Conservation (phyloP, 2,888 invertebrate genomes). For the Ectemnius continuus region DNA sequence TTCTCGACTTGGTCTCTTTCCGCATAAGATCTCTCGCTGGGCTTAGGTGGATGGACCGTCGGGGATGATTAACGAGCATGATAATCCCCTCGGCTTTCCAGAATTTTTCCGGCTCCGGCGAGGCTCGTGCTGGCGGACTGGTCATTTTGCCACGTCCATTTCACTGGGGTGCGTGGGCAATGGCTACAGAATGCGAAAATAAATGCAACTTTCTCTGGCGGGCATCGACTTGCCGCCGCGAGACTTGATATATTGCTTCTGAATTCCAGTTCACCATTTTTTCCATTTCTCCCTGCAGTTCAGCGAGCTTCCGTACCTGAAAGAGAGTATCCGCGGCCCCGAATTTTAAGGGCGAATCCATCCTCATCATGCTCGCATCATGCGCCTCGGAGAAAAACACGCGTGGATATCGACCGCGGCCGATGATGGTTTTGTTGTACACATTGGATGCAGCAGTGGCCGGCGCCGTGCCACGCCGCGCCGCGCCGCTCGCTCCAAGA, state of each 20-base stretch:
- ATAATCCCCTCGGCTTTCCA: conserved; percentile 43
- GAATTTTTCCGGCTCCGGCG: conserved; percentile 44
- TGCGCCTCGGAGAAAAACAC: conserved; percentile 16
- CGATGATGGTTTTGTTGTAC: not conserved
- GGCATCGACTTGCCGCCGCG: conserved; percentile 37
- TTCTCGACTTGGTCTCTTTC: conserved; percentile 2
- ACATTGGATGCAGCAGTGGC: no score
- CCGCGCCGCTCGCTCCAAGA: no score
- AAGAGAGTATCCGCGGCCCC: conserved; percentile 16
- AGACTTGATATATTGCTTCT: conserved; percentile 49
- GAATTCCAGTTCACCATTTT: conserved; percentile 23
- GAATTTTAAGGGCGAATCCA: conserved; percentile 14
- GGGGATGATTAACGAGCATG: conserved; percentile 56
- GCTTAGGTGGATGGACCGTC: conserved; percentile 14
- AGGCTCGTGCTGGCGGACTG: conserved; percentile 37
- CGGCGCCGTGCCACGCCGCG: no score
- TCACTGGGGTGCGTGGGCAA: conserved; percentile 40
- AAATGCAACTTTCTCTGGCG: conserved; percentile 58
- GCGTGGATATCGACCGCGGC: conserved; percentile 3
- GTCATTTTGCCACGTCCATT: conserved; percentile 54
- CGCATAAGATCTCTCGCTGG: conserved; percentile 25
- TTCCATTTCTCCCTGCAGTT: not conserved
- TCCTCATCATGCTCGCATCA: conserved; percentile 16
- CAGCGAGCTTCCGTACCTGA: conserved; percentile 21
- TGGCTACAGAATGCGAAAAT: conserved; percentile 47